Percentiles rank a stretch among this genome's conserved stretches.
Evolutionary conservation across 92 coral and sea anemone species (phyloP).

Genomic region (Heliopora coerulea): DNA sequence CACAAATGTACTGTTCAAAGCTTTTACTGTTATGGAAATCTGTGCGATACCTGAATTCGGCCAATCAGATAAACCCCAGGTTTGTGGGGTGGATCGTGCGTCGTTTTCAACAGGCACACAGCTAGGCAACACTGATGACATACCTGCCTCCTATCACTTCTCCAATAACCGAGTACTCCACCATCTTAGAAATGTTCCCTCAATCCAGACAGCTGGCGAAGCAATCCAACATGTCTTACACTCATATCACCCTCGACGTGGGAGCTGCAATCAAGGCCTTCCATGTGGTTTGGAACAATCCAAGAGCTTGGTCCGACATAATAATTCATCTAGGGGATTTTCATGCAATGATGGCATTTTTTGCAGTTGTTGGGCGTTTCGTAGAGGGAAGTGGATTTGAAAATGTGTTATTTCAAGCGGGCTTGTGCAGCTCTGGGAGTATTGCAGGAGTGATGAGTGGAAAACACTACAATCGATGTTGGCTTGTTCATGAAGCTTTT

Average conservation of each 20-base stretch:
- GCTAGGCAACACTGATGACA: constrained; percentile 28
- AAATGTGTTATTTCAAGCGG: constrained; percentile 26
- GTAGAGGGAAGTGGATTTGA: constrained; percentile 33
- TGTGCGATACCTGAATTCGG: constrained; percentile 16
- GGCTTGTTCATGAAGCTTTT: constrained; percentile 27
- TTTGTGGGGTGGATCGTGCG: constrained; percentile 21
- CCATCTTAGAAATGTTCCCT: constrained; percentile 17
- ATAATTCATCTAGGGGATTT: constrained; percentile 22
- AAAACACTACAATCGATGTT: constrained; percentile 12
- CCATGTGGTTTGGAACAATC: constrained; percentile 32
- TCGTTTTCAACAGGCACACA: neutral
- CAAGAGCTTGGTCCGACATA: constrained; percentile 20
- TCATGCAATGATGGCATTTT: constrained; percentile 33
- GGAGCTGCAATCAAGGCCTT: constrained; percentile 36
- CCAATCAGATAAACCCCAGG: constrained; percentile 25
- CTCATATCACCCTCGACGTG: constrained; percentile 12
- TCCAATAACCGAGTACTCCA: constrained; percentile 25
- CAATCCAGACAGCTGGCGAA: constrained; percentile 28
- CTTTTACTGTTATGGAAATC: constrained; percentile 23
- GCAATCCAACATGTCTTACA: constrained; percentile 30
- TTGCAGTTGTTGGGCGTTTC: constrained; percentile 28
- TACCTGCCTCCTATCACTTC: constrained; percentile 21
- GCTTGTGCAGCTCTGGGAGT: constrained; percentile 25
- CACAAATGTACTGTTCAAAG: constrained; percentile 4
- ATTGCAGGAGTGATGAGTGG: constrained; percentile 12